Evolutionary conservation across 1,140 invertebrate genomes (phyloP), one percentile per base, ranked within the genome.

Genomic region (Sesamia nonagrioides): DNA sequence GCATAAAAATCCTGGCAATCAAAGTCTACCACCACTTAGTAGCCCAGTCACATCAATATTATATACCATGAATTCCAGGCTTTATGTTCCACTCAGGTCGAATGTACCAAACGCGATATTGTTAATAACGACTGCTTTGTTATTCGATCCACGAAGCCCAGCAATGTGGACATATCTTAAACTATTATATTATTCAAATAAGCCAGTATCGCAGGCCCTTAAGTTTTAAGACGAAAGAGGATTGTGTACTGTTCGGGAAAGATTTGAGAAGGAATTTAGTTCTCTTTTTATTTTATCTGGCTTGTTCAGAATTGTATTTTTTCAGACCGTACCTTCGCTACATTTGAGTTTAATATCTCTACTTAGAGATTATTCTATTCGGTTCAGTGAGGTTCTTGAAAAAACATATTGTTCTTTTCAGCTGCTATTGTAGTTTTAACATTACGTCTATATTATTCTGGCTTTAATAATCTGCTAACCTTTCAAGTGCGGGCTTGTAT

Each of bases 181-280:
- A 80, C 82, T 82, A 80, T 91, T 89, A 82, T 88, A 88, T 90
- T 91, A 91, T 91, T 91, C 88, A 91, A 91, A 91, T 90, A 81
- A 73, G 37, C 74, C 77, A 81, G 84, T 86, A 87, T 88, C 77
- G 84, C 78, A 40, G 82, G 79, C 78, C 77, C 77, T 84, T 83
- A 75, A 80, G 80, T 83, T 84, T 80, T 80, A 69, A 77, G 45
- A 71, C 40, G 66, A 60, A 71, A 52, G 56, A 61, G 50, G 56
- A 68, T 66, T 77, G 50, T 69, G 40, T 52, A 77, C 37, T 27
- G 52, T 68, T 82, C 69, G 73, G 66, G 78, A 77, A 71, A 80
- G 63, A 78, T 85, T 77, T 60, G 63, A 72, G 40, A 27, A 33
- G 50, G 42, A 68, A 68, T 68, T 68, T 27, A 18, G 48, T 68